Evolutionary conservation across 2,888 invertebrate species (phyloP).

Genomic region (Branchellion lobata): DNA sequence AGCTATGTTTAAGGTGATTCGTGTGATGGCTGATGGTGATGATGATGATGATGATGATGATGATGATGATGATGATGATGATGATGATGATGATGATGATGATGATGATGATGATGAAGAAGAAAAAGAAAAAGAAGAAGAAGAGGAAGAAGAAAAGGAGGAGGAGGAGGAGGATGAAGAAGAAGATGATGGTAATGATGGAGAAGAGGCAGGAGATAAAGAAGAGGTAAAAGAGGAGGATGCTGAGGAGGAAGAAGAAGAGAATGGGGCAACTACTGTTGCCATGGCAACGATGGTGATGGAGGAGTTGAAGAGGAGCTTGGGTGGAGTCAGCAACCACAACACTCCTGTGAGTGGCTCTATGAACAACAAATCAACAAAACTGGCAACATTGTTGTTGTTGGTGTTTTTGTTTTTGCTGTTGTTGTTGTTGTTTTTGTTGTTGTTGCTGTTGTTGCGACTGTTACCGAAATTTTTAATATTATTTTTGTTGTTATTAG

Average conservation of each 20-base stretch:
- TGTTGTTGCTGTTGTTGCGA: background rate
- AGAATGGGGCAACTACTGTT: no score
- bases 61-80: conserved; percentile 34
- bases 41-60: conserved; percentile 20
- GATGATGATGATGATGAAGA: conserved; percentile 8
- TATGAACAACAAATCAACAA: background rate
- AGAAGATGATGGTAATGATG: conserved; percentile 21
- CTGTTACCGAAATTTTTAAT: no score
- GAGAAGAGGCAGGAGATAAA: conserved; percentile 6
- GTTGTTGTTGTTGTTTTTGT: background rate
- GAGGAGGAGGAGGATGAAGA: background rate
- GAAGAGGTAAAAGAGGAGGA: conserved; percentile 25
- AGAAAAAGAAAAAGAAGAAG: conserved; percentile 19
- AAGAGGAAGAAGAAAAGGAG: conserved; percentile 16
- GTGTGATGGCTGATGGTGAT: conserved; percentile 5
- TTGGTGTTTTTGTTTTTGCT: background rate
- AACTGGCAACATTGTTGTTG: background rate
- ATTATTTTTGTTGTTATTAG: no score
- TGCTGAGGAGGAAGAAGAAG: no score
- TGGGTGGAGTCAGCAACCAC: background rate
- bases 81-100: conserved; percentile 39
- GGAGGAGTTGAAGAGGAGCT: background rate
- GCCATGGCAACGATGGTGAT: background rate
- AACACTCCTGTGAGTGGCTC: background rate
- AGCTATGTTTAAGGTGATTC: background rate